Evolutionary conservation across 1,140 invertebrate species (phyloP).

Genomic region (Drosophila murphyi): DNA sequence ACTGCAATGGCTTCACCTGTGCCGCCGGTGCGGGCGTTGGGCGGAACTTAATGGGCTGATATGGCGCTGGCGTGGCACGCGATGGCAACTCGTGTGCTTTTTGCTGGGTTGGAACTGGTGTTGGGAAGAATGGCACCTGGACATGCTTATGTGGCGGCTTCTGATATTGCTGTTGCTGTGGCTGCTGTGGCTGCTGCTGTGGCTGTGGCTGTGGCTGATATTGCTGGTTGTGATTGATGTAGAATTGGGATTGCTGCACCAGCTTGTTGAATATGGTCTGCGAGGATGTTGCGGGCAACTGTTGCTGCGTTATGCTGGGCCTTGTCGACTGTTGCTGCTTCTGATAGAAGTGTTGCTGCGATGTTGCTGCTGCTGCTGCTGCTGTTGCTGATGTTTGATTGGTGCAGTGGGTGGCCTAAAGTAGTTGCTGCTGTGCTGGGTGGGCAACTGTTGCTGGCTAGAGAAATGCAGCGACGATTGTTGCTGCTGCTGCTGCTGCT

Average conservation of each 20-base stretch:
- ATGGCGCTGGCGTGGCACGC: slow-evolving; percentile 71
- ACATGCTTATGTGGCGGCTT: slow-evolving; percentile 64
- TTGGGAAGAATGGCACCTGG: slow-evolving; percentile 85
- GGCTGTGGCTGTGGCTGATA: slow-evolving; percentile 66
- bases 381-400: slow-evolving; percentile 53
- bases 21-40: slow-evolving; percentile 66
- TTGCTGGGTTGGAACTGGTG: slow-evolving; percentile 69
- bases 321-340: slow-evolving; percentile 70
- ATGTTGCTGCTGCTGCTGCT: slow-evolving; percentile 73
- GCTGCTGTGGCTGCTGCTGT: slow-evolving; percentile 43
- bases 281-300: slow-evolving; percentile 59
- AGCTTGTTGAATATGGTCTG: slow-evolving; percentile 73
- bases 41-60: slow-evolving; percentile 84
- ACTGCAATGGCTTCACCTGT: slow-evolving; percentile 72
- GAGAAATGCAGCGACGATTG: slow-evolving; percentile 24
- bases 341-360: slow-evolving; percentile 57
- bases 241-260: slow-evolving; percentile 84
- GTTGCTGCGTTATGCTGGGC: slow-evolving; percentile 64
- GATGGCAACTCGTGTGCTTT: slow-evolving; percentile 80
- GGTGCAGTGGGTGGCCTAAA: slow-evolving; percentile 21
- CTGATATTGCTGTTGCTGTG: slow-evolving; percentile 58
- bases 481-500: slow-evolving; percentile 42
- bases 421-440: slow-evolving; percentile 70
- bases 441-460: slow-evolving; percentile 62
- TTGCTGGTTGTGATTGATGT: slow-evolving; percentile 84